Evolutionary conservation across 2,797 vertebrate genomes (phyloP).

Genomic region (Lacerta bilineata): DNA sequence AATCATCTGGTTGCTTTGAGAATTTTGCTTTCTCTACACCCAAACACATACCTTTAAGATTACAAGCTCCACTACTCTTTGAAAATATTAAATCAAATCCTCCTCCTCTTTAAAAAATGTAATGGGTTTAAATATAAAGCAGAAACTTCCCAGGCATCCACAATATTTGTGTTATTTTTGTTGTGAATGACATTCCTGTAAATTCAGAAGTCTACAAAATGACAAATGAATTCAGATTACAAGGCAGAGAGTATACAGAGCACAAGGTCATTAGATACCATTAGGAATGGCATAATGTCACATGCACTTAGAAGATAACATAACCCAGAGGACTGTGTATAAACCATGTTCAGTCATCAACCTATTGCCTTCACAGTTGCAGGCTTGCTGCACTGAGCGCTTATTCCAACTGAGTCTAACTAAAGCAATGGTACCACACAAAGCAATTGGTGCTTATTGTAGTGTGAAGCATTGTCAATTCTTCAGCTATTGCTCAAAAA

Average conservation of each 20-base stretch:
- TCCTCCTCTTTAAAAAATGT: constrained; percentile 42
- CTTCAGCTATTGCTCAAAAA: constrained; percentile 38
- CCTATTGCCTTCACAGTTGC: constrained; percentile 14
- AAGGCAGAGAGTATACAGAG: constrained; percentile 30
- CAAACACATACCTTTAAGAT: neutral
- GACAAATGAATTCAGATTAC: constrained; percentile 55
- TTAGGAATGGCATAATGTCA: constrained; percentile 27
- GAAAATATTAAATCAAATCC: constrained; percentile 44
- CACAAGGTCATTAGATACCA: constrained; percentile 53
- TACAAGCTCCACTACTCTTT: constrained; percentile 21
- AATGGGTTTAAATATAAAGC: constrained; percentile 49
- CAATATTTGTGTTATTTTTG: constrained; percentile 47
- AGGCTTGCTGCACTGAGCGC: neutral
- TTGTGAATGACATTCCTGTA: neutral
- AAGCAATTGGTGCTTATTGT: constrained; percentile 16
- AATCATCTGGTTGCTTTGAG: neutral
- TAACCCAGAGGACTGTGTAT: constrained; percentile 29
- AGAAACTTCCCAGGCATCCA: constrained; percentile 26
- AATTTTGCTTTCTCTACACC: neutral
- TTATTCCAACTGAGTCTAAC: constrained; percentile 31
- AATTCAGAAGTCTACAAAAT: constrained; percentile 41
- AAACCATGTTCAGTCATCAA: constrained; percentile 33
- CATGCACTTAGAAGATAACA: constrained; percentile 42
- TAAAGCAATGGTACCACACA: constrained; percentile 43
- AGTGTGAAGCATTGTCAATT: constrained; percentile 5